These are phyloP conservation scores for Limnephilus lunatus DNA, from an alignment of 2,888 invertebrate species.

Conservation along the genomic window DNA sequence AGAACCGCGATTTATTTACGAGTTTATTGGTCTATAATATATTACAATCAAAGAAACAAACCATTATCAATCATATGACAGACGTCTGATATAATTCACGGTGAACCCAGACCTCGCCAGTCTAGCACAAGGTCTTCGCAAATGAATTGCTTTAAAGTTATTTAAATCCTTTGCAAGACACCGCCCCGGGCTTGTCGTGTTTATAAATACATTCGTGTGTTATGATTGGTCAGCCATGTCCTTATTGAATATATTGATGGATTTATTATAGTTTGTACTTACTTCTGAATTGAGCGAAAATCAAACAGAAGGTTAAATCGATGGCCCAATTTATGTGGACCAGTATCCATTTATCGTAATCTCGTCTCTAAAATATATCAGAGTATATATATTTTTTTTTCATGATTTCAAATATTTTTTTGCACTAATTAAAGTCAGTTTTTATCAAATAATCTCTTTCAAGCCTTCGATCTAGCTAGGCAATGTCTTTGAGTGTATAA, in stretches of 20 bases:
- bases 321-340: neutral
- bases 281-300: neutral
- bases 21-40: neutral
- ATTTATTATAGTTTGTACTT: neutral
- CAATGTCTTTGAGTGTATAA: neutral
- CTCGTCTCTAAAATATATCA: neutral
- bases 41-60: neutral
- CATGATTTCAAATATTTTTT: neutral
- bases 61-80: neutral
- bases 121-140: neutral
- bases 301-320: neutral
- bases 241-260: neutral
- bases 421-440: neutral
- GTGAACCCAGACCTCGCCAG: neutral
- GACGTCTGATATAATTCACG: neutral
- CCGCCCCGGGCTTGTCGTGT: neutral
- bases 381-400: neutral
- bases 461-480: neutral
- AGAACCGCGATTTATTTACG: neutral
- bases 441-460: neutral
- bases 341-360: neutral
- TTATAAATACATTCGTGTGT: neutral
- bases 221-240: neutral
- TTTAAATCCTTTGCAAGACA: neutral
- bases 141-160: neutral